Evolutionary conservation across 2,797 vertebrate genomes (phyloP).

Genomic region (Alectoris magna): DNA sequence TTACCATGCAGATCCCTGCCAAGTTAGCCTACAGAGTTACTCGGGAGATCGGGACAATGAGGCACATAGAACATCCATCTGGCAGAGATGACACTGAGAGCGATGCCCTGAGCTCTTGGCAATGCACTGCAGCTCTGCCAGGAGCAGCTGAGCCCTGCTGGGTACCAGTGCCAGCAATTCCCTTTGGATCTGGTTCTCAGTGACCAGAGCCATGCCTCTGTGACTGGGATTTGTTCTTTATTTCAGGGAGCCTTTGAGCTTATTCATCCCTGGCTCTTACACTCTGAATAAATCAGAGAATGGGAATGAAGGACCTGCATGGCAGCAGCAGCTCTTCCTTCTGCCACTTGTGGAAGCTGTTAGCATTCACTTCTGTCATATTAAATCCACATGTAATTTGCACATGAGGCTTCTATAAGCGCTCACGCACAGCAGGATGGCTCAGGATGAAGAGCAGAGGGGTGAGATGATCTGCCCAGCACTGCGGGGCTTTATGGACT

Average conservation of each 20-base stretch:
- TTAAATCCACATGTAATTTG: not conserved
- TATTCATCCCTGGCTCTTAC: not conserved
- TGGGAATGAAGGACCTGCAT: not conserved
- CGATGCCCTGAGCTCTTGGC: not conserved
- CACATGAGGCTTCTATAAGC: not conserved
- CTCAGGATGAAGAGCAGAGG: not conserved
- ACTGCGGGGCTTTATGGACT: fast-evolving
- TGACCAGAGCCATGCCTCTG: not conserved
- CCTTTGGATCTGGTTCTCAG: fast-evolving
- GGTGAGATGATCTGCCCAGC: not conserved
- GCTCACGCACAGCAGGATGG: not conserved
- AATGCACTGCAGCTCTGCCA: too few relatives aligned
- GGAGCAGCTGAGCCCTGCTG: not conserved
- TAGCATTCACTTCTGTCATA: not conserved
- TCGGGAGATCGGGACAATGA: not conserved
- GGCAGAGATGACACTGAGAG: not conserved
- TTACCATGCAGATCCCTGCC: not conserved
- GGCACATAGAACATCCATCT: not conserved
- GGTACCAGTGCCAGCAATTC: fast-evolving
- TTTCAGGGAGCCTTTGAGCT: not conserved
- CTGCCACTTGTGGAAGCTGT: not conserved
- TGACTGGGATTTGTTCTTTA: not conserved
- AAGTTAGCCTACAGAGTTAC: not conserved
- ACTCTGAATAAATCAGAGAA: not conserved
- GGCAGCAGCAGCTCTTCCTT: not conserved